These are phyloP conservation scores for Himalopsyche japonica DNA, from an alignment of 2,888 invertebrate genomes.

Conservation along the genomic window DNA sequence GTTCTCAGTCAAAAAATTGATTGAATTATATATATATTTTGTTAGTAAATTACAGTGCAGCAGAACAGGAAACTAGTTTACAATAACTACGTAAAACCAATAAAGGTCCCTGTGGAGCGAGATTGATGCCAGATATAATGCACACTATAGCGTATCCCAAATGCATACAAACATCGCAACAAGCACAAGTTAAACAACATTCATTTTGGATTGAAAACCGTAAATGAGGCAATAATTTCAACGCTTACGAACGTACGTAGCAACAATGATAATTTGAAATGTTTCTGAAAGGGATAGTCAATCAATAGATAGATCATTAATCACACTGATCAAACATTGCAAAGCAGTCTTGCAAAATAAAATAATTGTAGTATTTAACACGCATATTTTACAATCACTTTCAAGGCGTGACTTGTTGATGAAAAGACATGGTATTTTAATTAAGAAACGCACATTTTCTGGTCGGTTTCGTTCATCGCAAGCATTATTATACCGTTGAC, in stretches of 20 bases:
- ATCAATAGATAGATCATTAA: background rate
- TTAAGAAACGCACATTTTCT: too few relatives aligned
- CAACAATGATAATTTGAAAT: background rate
- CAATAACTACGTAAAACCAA: background rate
- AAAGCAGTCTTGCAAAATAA: too few relatives aligned
- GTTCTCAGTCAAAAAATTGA: slow-evolving; percentile 10
- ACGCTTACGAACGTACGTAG: background rate
- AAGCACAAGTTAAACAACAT: background rate
- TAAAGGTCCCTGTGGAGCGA: background rate
- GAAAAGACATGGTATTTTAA: too few relatives aligned
- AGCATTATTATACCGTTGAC: too few relatives aligned
- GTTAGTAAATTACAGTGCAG: background rate
- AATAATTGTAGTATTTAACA: too few relatives aligned
- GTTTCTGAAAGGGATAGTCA: background rate
- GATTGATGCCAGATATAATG: background rate
- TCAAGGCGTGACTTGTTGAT: too few relatives aligned
- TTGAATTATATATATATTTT: too few relatives aligned
- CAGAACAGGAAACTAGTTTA: background rate
- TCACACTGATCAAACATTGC: background rate
- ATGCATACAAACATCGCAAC: background rate
- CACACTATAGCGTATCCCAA: background rate
- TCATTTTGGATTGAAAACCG: background rate
- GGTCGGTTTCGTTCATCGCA: too few relatives aligned
- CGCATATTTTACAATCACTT: too few relatives aligned
- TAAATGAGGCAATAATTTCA: background rate